Evolutionary conservation across 2,888 invertebrate species (phyloP), one percentile per base, ranked within the genome.

Genomic region (Isotomurus palustris): DNA sequence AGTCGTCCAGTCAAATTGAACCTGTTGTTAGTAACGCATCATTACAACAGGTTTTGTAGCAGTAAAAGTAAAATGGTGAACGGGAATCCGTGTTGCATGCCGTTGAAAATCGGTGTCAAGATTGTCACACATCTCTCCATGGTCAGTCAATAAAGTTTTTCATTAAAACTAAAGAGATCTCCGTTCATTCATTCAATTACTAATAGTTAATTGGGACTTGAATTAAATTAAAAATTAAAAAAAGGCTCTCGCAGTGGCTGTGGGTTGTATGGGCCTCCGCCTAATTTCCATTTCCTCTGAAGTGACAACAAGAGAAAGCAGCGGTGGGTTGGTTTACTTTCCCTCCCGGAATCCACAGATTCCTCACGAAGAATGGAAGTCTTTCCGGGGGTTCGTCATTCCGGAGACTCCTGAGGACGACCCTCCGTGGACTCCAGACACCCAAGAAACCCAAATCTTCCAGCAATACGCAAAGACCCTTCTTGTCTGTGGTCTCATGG

Each of bases 1-100:
- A n/a, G n/a, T n/a, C n/a, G n/a, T n/a, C n/a, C n/a, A n/a, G n/a
- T n/a, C n/a, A n/a, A n/a, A n/a, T n/a, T n/a, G n/a, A n/a, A n/a
- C n/a, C n/a, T n/a, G n/a, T n/a, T n/a, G n/a, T n/a, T n/a, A n/a
- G n/a, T n/a, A n/a, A n/a, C n/a, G n/a, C n/a, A n/a, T n/a, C n/a
- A n/a, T n/a, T n/a, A n/a, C n/a, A n/a, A n/a, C n/a, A n/a, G n/a
- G n/a, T n/a, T n/a, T n/a, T n/a, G n/a, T n/a, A n/a, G n/a, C n/a
- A n/a, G n/a, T n/a, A n/a, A n/a, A n/a, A n/a, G n/a, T n/a, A n/a
- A n/a, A n/a, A n/a, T n/a, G n/a, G n/a, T 65, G 65, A 61, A 54
- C 32, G 50, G 58, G 36, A 66, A 66, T 61, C 66, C 66, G 43
- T 66, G 66, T 47, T 66, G 66, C 56, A 66, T 66, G 47, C 62